phyloP scores from a whole-genome alignment of 2,888 invertebrate species.

The Thymelicus sylvestris region DNA sequence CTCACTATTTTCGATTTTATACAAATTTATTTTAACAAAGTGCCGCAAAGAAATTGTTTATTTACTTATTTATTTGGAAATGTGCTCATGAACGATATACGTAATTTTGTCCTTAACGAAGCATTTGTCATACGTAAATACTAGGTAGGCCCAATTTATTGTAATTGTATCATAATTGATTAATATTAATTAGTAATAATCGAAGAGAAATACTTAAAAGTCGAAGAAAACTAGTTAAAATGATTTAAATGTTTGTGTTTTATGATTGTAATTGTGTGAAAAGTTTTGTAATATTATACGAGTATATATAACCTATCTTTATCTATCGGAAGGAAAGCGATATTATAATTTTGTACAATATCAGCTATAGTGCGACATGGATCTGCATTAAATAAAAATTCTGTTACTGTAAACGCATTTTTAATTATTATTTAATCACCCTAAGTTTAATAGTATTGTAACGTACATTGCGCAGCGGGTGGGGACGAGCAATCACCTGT shows the following conservation, averaged over 20 bases:
- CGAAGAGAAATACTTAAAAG: slow-evolving; percentile 78
- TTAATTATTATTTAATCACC: slow-evolving; percentile 56
- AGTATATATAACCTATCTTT: slow-evolving; percentile 66
- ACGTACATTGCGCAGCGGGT: background rate
- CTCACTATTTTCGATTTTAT: slow-evolving; percentile 56
- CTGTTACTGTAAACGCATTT: slow-evolving; percentile 77
- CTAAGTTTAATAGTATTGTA: background rate
- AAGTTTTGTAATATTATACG: slow-evolving; percentile 76
- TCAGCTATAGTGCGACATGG: slow-evolving; percentile 81
- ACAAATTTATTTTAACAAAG: slow-evolving; percentile 61
- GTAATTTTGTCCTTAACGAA: slow-evolving; percentile 75
- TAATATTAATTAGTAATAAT: slow-evolving; percentile 71
- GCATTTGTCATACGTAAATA: slow-evolving; percentile 80
- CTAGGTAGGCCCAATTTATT: slow-evolving; percentile 83
- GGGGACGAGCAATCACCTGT: background rate
- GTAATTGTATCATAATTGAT: slow-evolving; percentile 78
- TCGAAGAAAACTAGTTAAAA: slow-evolving; percentile 75
- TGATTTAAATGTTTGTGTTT: slow-evolving; percentile 81
- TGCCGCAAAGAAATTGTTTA: slow-evolving; percentile 62
- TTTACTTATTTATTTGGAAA: slow-evolving; percentile 72
- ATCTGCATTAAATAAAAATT: slow-evolving; percentile 84
- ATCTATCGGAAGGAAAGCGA: slow-evolving; percentile 70
- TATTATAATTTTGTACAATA: slow-evolving; percentile 84
- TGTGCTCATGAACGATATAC: slow-evolving; percentile 78
- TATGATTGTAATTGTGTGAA: slow-evolving; percentile 80